A percentile compares a stretch with the other conserved stretches of the same genome.
phyloP scores from a whole-genome alignment of 2,113 vertebrate species.

The Calcarius ornatus region DNA sequence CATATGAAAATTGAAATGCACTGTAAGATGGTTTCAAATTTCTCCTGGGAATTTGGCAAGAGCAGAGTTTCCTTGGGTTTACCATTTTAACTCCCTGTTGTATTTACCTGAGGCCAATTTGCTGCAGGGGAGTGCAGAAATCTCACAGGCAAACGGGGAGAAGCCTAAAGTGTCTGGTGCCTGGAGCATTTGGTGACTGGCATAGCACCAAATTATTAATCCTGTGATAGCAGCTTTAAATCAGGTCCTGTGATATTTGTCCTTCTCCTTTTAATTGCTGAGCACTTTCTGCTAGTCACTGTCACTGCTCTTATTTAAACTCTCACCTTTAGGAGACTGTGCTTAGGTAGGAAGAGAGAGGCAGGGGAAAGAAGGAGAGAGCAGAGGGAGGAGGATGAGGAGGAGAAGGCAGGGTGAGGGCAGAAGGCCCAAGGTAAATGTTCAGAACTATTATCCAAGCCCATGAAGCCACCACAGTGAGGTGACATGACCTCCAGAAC shows the following conservation, averaged over 20 bases:
- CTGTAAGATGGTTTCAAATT: not conserved
- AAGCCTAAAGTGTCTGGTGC: not conserved
- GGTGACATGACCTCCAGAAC: not conserved
- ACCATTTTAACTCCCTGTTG: not conserved
- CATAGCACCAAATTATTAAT: not conserved
- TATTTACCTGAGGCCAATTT: not conserved
- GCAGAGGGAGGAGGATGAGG: not conserved
- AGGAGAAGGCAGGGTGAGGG: not conserved
- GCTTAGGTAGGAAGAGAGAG: not conserved
- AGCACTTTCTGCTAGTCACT: not conserved
- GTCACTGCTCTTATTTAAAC: not conserved
- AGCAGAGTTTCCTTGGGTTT: not conserved
- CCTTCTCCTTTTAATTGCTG: not conserved
- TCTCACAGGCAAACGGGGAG: rapidly evolving
- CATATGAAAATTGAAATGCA: not conserved
- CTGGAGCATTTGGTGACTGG: not conserved
- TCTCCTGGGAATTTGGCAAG: not conserved
- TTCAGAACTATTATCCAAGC: not conserved
- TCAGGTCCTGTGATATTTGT: not conserved
- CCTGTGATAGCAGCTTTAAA: not conserved
- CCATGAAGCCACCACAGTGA: not conserved
- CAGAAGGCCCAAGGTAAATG: not conserved
- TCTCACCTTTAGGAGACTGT: not conserved
- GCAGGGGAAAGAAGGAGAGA: not conserved
- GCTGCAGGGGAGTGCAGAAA: not conserved